A percentile compares a stretch with the other conserved stretches of the same genome.
Conservation (phyloP, 2,888 invertebrate species). For the Pyrochroa serraticornis region DNA sequence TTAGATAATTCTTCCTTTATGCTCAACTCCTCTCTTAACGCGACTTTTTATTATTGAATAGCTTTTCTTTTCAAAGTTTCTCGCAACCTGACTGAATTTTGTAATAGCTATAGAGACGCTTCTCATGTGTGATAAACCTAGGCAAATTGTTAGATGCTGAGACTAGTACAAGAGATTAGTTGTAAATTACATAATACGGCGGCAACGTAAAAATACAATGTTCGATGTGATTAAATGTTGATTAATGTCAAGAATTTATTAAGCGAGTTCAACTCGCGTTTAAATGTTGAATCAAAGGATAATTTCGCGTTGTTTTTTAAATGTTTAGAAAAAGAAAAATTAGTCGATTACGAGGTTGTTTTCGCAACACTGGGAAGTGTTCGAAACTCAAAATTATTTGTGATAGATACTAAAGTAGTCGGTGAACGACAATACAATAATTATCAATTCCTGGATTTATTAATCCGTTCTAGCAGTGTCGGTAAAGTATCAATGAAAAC, state of each 20-base stretch:
- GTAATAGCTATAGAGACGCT: constrained; percentile 25
- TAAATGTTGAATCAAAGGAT: constrained; percentile 10
- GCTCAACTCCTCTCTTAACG: no score
- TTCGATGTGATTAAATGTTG: constrained; percentile 27
- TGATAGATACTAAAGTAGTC: constrained; percentile 37
- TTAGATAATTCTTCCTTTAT: no score
- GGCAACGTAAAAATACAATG: constrained; percentile 5
- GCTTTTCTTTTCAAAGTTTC: constrained; percentile 10
- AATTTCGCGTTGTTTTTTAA: constrained; percentile 24
- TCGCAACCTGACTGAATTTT: constrained; percentile 39
- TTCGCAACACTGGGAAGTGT: no score
- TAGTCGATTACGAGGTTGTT: no score
- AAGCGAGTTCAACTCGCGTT: background rate
- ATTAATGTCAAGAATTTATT: constrained; percentile 18
- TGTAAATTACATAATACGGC: no score
- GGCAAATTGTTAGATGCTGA: constrained; percentile 15
- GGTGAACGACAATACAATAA: constrained; percentile 46
- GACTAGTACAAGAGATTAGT: constrained; percentile 1
- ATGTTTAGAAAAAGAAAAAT: constrained; percentile 24
- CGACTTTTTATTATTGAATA: no score
- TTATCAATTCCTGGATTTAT: background rate
- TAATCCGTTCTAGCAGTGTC: no score
- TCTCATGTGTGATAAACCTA: constrained; percentile 23
- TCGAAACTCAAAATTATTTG: constrained; percentile 11
- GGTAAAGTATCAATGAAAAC: no score